Evolutionary conservation across 35 echinoderm and acorn worm genomes (phyloP).

Genomic region (Ophiothrix spiculata): DNA sequence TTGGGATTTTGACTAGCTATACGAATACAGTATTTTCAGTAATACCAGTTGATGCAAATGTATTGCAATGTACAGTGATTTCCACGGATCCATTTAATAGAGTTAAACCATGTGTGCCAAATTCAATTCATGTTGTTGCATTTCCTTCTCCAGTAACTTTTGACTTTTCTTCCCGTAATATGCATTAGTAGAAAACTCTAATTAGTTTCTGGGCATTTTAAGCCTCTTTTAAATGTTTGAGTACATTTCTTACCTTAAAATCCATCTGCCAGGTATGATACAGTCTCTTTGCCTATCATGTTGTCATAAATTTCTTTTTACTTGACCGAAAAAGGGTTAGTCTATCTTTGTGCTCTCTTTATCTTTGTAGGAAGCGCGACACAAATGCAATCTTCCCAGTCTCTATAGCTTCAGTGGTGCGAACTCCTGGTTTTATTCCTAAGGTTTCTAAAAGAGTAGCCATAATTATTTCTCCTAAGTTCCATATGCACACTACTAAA

Average conservation of each 20-base stretch:
- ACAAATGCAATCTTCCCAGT: background rate
- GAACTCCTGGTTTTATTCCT: background rate
- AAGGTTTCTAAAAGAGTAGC: background rate
- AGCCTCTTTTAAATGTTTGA: background rate
- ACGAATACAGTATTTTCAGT: too few species aligned
- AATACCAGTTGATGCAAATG: too few species aligned
- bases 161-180: too few species aligned
- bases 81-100: too few species aligned
- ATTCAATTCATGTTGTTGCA: too few species aligned
- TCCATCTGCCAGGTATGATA: background rate
- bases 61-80: too few species aligned
- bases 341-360: background rate
- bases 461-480: background rate
- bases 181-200: background rate
- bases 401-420: background rate
- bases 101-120: too few species aligned
- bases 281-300: background rate
- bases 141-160: too few species aligned
- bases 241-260: background rate
- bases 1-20: too few species aligned
- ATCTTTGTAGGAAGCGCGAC: background rate
- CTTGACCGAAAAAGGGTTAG: background rate
- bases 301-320: background rate
- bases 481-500: background rate
- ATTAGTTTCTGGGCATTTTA: background rate